Base-by-base conservation (phyloP, 1,140 invertebrate genomes). In the Danaus melanippus region DNA sequence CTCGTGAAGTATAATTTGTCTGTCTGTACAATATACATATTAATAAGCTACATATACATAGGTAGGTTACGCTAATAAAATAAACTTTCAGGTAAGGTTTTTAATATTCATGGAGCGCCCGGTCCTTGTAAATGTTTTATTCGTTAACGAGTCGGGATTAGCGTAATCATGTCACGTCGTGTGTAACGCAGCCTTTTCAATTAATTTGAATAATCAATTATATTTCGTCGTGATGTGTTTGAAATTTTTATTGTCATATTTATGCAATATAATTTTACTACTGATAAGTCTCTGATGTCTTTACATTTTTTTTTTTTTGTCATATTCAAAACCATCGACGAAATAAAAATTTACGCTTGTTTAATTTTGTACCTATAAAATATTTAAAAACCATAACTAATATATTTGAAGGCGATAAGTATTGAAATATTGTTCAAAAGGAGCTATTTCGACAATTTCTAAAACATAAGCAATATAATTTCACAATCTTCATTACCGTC, bases 81-180 rank as follows among this genome's bases (percentile, higher is more conserved):
- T 85, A 80, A 82, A 75, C 69, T 80, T 80, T 77, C 73, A 83
- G 79, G 75, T 65, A 72, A 66, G 58, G 49, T 59, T 73, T 76
- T 84, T 83, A 84, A 82, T 85, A 85, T 85, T 82, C 79, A 85
- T 79, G 69, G 64, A 50, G 56, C 63, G 64, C 57, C 65, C 55
- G 67, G 71, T 69, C 72, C 79, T 72, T 80, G 78, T 85, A 83
- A 85, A 83, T 85, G 79, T 85, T 85, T 83, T 79, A 85, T 82
- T 79, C 74, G 82, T 79, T 85, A 85, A 83, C 79, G 79, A 85
- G 75, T 72, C 68, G 40, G 76, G 75, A 80, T 85, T 85, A 85
- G 65, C 70, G 79, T 79, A 85, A 85, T 83, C 78, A 74, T 79
- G 76, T 82, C 82, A 83, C 79, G 79, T 82, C 60, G 73, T 79